Conservation (phyloP, 2,888 invertebrate species). For the Lasioglossum morio region DNA sequence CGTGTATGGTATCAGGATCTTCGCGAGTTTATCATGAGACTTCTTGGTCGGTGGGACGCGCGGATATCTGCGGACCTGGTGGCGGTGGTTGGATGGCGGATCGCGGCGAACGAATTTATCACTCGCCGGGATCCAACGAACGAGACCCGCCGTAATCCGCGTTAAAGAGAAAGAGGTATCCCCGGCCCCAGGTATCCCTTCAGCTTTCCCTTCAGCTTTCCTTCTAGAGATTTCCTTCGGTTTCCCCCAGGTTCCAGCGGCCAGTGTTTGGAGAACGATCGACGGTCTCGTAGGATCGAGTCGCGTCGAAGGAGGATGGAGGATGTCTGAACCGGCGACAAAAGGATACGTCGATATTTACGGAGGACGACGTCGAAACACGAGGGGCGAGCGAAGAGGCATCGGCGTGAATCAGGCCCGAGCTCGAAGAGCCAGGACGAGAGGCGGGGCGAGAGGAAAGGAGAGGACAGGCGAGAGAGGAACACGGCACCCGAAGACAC, state of each 20-base stretch:
- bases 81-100: conserved; percentile 54
- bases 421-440: neutral
- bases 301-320: neutral
- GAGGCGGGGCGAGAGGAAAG: neutral
- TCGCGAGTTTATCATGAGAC: conserved; percentile 70
- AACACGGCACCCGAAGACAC: conserved; percentile 10
- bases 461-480: conserved; percentile 13
- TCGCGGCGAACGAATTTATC: conserved; percentile 68
- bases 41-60: conserved; percentile 38
- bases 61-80: conserved; percentile 45
- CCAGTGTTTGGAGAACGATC: neutral
- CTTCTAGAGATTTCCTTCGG: neutral
- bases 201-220: neutral
- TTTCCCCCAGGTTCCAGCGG: neutral
- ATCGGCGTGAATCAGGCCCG: conserved; percentile 32
- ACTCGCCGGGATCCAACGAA: conserved; percentile 64
- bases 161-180: conserved; percentile 71
- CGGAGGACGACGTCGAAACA: conserved; percentile 31
- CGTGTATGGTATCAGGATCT: conserved; percentile 63
- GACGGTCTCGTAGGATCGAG: conserved; percentile 13
- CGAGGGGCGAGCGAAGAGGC: neutral
- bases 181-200: neutral
- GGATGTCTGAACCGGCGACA: conserved; percentile 52
- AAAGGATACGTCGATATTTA: conserved; percentile 69
- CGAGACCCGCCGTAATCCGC: conserved; percentile 70